Conservation (phyloP, 2,888 invertebrate genomes). For the Drosophila testacea region DNA sequence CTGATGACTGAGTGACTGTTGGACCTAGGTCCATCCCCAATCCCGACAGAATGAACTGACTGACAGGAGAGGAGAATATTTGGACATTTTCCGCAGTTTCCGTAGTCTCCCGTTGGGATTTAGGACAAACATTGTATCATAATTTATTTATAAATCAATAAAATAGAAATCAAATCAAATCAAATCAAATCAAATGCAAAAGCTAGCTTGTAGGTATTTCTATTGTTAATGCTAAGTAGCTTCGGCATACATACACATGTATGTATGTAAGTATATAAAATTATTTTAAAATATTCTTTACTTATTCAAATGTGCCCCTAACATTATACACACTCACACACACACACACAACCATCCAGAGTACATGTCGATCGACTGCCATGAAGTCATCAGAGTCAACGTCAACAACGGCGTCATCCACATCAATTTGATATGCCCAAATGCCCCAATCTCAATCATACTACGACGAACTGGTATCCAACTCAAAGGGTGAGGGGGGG, state of each 20-base stretch:
- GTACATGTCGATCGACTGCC: conserved; percentile 56
- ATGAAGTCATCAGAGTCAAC: conserved; percentile 74
- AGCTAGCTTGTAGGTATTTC: conserved; percentile 22
- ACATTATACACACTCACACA: conserved; percentile 35
- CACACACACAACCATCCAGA: no score
- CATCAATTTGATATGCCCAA: conserved; percentile 70
- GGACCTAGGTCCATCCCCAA: not conserved
- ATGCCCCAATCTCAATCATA: conserved; percentile 38
- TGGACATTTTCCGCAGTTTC: conserved; percentile 52
- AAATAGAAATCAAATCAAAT: conserved; percentile 37
- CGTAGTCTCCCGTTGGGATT: conserved; percentile 38
- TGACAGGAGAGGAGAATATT: conserved; percentile 7
- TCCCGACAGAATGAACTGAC: not conserved
- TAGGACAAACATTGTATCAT: conserved; percentile 17
- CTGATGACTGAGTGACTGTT: conserved; percentile 32
- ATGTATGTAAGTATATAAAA: conserved; percentile 9
- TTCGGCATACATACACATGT: conserved; percentile 19
- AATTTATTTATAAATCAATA: conserved; percentile 61
- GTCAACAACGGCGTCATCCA: conserved; percentile 62
- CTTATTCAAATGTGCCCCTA: conserved; percentile 69
- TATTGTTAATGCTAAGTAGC: conserved; percentile 40
- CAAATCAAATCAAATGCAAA: conserved; percentile 24
- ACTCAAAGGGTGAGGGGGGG: not conserved
- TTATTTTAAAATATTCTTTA: conserved; percentile 70
- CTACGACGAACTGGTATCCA: conserved; percentile 15